A percentile compares a stretch with the other conserved stretches of the same genome.
These are phyloP conservation scores for Drosophila pruinosa DNA, from an alignment of 1,140 invertebrate species.

Conservation along the genomic window DNA sequence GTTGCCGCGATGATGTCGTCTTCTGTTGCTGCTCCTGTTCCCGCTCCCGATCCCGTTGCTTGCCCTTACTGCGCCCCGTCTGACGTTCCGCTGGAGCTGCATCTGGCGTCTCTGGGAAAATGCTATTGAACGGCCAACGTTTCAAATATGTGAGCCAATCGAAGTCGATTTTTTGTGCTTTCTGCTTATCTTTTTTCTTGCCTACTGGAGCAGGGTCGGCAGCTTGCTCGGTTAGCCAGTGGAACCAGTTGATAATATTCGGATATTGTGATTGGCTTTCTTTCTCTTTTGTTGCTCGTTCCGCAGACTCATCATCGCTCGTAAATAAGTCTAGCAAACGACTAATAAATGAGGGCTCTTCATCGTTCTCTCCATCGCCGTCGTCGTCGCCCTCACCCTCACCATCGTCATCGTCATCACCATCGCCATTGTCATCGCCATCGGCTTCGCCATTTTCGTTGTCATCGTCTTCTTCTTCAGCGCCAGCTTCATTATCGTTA, in stretches of 20 bases:
- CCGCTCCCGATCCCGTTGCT: slow-evolving; percentile 8
- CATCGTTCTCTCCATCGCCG: background rate
- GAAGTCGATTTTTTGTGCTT: slow-evolving; percentile 21
- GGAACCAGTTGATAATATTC: slow-evolving; percentile 82
- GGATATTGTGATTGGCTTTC: slow-evolving; percentile 11
- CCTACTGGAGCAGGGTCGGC: background rate
- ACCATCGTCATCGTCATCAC: background rate
- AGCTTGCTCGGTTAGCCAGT: slow-evolving; percentile 52
- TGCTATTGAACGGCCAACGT: slow-evolving; percentile 70
- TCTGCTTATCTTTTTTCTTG: slow-evolving; percentile 18
- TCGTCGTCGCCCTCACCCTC: slow-evolving; percentile 3
- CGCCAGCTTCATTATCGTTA: background rate
- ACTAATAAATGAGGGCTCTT: slow-evolving; percentile 10
- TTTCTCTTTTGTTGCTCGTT: slow-evolving; percentile 21
- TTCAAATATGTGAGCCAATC: slow-evolving; percentile 58
- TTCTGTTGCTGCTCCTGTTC: slow-evolving; percentile 54
- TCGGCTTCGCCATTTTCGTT: slow-evolving; percentile 23
- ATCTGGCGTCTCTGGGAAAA: slow-evolving; percentile 49
- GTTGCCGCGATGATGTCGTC: no score
- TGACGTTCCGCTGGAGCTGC: slow-evolving; percentile 1
- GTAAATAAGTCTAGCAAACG: slow-evolving; percentile 17
- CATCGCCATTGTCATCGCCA: background rate
- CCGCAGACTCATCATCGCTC: slow-evolving; percentile 12
- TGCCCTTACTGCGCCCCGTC: slow-evolving; percentile 9
- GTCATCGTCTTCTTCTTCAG: background rate